These are phyloP conservation scores for Muntiacus reevesi DNA, from an alignment of 2,113 vertebrate species.

Conservation along the genomic window DNA sequence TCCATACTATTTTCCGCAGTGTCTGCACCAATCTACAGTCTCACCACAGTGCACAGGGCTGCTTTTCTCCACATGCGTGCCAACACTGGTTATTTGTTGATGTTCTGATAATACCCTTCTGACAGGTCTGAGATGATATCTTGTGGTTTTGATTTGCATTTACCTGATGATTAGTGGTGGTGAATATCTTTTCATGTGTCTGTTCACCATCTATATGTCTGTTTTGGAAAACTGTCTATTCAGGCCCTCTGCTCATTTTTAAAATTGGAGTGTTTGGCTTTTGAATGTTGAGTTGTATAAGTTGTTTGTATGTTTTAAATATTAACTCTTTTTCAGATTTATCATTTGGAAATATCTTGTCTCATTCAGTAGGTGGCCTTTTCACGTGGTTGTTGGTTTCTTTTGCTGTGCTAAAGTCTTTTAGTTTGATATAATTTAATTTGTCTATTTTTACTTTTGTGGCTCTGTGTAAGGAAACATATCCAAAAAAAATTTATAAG, in stretches of 20 bases:
- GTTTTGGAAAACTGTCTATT: neutral
- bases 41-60: neutral
- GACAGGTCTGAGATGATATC: neutral
- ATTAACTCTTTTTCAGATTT: neutral
- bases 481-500: neutral
- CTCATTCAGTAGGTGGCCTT: neutral
- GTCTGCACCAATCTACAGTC: neutral
- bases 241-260: neutral
- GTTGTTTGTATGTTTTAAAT: neutral
- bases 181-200: neutral
- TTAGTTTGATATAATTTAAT: neutral
- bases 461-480: neutral
- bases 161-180: neutral
- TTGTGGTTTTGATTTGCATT: neutral
- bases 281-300: neutral
- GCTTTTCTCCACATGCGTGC: neutral
- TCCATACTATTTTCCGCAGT: neutral
- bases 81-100: neutral
- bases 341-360: neutral
- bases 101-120: neutral
- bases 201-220: neutral
- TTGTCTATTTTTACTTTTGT: neutral
- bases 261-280: neutral
- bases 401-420: neutral
- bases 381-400: neutral